Percentiles rank a stretch among this genome's conserved stretches.
Evolutionary conservation across 1,140 invertebrate species (phyloP).

Genomic region (Drosophila varians): DNA sequence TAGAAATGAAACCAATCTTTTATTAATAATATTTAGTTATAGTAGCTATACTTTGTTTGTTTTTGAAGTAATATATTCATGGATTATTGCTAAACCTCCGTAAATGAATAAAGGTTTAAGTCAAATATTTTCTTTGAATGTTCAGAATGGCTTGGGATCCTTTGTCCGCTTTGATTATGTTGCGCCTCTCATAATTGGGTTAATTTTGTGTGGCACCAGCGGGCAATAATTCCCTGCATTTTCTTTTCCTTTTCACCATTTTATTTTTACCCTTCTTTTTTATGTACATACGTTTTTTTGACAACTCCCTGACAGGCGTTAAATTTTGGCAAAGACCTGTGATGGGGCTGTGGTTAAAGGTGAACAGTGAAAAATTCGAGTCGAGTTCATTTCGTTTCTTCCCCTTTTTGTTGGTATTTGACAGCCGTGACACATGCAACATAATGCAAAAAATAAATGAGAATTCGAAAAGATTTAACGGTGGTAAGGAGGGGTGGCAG

Average conservation of each 20-base stretch:
- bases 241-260: conserved; percentile 15
- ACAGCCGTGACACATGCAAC: conserved; percentile 62
- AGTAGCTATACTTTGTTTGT: too few relatives aligned
- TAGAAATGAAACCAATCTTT: background rate
- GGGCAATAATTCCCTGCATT: conserved; percentile 37
- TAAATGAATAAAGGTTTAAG: background rate
- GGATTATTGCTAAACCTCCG: background rate
- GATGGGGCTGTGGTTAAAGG: conserved; percentile 32
- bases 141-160: conserved; percentile 32
- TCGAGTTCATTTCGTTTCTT: conserved; percentile 33
- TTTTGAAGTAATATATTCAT: too few relatives aligned
- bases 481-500: background rate
- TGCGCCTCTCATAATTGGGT: conserved; percentile 77
- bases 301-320: conserved; percentile 68
- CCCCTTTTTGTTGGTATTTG: conserved; percentile 25
- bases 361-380: conserved; percentile 48
- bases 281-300: conserved; percentile 18
- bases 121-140: background rate
- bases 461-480: conserved; percentile 35
- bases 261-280: conserved; percentile 20
- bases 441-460: conserved; percentile 44
- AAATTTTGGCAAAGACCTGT: conserved; percentile 36
- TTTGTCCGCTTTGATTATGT: conserved; percentile 73
- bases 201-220: conserved; percentile 67
- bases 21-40: background rate